Base-by-base conservation (phyloP, 2,888 invertebrate species). In the Leptopterna dolabrata region DNA sequence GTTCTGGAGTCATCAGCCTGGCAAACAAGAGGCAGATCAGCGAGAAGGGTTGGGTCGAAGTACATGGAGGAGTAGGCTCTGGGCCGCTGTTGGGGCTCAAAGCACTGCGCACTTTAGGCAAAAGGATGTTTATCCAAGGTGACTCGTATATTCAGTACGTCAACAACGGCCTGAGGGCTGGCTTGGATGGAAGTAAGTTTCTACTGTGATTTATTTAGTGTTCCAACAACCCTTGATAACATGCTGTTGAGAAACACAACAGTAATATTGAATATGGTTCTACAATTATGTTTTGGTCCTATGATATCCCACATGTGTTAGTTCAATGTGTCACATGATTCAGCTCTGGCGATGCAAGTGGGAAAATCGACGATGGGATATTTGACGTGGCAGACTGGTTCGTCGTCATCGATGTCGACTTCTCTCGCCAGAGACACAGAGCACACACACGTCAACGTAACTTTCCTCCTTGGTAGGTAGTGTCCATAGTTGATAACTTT, bases 331-430 rank as follows among this genome's bases (percentile, higher is more conserved):
- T 36, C 7, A 36, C 36, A 27, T 88, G 16, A 92, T 91, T 0
- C 91, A 96, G 96, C 96, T 7, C 92, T 98, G 90, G 97, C 96
- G 0, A 94, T 96, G 91, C 97, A 98, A 92, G 92, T 98, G 89
- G 97, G 97, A 91, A 96, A 96, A 87, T 95, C 97, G 91, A 96
- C 97, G 0, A 95, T 97, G 86, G 98, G 98, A 9, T 97, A 97
- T 90, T 92, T 99, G 51, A 96, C 97, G 0, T 97, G 97, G 91
- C 95, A 96, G 90, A 96, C 94, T 16, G 90, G 92, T 24, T 92
- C 93, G 71, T 71, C 85, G 24, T 95, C 96, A 0, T 95, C 96
- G 0, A 95, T 98, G 94, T 95, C 95, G 0, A 96, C 97, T 0
- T 95, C 95, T 51, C 93, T 98, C 83, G 95, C 97, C 63, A 94